Base-by-base conservation (phyloP, 2,888 invertebrate genomes). In the Parnassius apollo region DNA sequence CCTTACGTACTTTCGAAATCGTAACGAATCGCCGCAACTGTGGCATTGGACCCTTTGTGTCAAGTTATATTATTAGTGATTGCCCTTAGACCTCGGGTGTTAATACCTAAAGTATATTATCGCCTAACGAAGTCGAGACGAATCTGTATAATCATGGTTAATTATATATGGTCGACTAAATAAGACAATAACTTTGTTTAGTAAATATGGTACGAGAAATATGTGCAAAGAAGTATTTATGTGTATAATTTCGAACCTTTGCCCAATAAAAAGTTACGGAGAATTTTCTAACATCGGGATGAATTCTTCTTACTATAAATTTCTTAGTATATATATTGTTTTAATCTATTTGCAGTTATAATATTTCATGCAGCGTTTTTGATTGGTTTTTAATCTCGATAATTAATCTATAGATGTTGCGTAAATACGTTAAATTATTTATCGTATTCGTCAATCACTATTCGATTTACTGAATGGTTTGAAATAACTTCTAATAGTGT, bases 1-100 rank as follows among this genome's bases (percentile, higher is more conserved):
- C 48, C 10, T n/a, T 63, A 69, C 68, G 51, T 57, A 67, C 70
- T 86, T 83, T 80, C 83, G 86, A 80, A 86, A 89, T 77, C 75
- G 75, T 75, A 71, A 66, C 80, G 71, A 82, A 83, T 83, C 71
- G 70, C 65, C 64, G 68, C 65, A 70, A 72, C 68, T 71, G 70
- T 75, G 82, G 76, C 81, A 80, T 80, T 82, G 82, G 74, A 67
- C 66, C 78, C 80, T 76, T 69, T 71, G 69, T 76, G 77, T 80
- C 74, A 68, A 78, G 81, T 80, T 75, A 71, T 71, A 70, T 73
- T 72, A 76, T 82, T 77, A 79, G 71, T 44, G 65, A 74, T 74
- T 75, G 73, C 69, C 74, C 73, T 72, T 56, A 67, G 60, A 68
- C 60, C 53, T 61, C 35, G 61, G 59, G 49, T 63, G 42, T 68